Conservation (phyloP, 2,113 vertebrate genomes). For the Orthonyx spaldingii region DNA sequence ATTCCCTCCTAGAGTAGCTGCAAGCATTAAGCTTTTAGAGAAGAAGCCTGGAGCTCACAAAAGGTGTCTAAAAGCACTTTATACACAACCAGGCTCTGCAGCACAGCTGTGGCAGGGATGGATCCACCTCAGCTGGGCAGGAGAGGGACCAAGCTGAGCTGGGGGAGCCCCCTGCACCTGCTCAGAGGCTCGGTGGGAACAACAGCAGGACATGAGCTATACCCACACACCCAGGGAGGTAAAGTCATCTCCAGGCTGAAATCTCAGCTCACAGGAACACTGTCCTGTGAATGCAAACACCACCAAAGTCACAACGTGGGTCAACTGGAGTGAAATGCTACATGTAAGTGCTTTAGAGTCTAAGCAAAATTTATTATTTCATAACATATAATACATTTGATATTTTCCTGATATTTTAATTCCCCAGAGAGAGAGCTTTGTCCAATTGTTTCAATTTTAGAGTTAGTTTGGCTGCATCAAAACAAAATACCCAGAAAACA, state of each 20-base stretch:
- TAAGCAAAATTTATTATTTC: background rate
- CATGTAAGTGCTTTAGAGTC: background rate
- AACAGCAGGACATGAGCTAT: fast-evolving
- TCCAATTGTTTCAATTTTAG: background rate
- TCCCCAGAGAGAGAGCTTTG: background rate
- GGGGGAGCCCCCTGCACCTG: background rate
- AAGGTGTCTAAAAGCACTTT: background rate
- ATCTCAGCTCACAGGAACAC: fast-evolving
- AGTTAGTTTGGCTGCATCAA: background rate
- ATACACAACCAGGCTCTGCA: background rate
- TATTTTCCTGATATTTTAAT: background rate
- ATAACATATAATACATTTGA: background rate
- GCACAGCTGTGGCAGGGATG: background rate
- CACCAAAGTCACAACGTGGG: background rate
- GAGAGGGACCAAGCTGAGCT: background rate
- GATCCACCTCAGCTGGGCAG: background rate
- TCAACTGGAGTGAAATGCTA: background rate
- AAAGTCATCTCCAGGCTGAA: background rate
- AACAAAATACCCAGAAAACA: background rate
- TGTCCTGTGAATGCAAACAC: background rate
- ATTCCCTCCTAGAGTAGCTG: background rate
- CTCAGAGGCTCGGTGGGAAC: fast-evolving
- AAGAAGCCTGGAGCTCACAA: background rate
- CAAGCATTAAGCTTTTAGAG: background rate
- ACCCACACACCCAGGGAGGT: background rate